Conservation (phyloP, 64 coral and sea anemone species). For the Dendrophyllia cribrosa region DNA sequence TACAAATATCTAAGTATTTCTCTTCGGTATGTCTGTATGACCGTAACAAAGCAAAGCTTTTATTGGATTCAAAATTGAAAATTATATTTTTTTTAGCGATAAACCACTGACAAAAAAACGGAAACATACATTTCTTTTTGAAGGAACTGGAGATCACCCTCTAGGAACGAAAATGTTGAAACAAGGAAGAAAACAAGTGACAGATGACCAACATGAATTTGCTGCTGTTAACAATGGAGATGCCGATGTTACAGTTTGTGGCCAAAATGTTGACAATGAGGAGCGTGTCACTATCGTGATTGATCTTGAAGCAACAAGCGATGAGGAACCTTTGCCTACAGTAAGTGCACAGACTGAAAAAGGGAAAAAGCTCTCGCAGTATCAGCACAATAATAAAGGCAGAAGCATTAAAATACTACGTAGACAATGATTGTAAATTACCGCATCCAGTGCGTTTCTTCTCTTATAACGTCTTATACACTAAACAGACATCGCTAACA, state of each 20-base stretch:
- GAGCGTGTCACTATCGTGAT: neutral
- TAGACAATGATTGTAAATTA: too few relatives aligned
- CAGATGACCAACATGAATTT: neutral
- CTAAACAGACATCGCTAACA: too few relatives aligned
- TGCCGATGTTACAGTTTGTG: neutral
- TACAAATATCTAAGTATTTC: too few relatives aligned
- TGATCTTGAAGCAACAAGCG: neutral
- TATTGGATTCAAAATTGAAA: too few relatives aligned
- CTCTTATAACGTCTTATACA: too few relatives aligned
- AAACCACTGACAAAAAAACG: too few relatives aligned
- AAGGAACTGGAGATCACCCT: neutral
- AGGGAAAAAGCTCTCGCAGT: neutral
- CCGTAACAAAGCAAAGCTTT: too few relatives aligned
- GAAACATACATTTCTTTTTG: neutral
- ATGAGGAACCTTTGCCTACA: neutral
- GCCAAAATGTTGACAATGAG: neutral
- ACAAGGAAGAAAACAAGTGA: neutral
- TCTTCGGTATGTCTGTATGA: too few relatives aligned
- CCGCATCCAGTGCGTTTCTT: too few relatives aligned
- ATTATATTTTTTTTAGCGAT: too few relatives aligned
- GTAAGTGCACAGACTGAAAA: neutral
- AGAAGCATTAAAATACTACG: too few relatives aligned
- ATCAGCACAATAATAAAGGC: neutral
- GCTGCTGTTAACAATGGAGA: conserved; percentile 2
- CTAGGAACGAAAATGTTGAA: neutral